Evolutionary conservation across 2,113 vertebrate genomes (phyloP).

Genomic region (Nothobranchius furzeri): DNA sequence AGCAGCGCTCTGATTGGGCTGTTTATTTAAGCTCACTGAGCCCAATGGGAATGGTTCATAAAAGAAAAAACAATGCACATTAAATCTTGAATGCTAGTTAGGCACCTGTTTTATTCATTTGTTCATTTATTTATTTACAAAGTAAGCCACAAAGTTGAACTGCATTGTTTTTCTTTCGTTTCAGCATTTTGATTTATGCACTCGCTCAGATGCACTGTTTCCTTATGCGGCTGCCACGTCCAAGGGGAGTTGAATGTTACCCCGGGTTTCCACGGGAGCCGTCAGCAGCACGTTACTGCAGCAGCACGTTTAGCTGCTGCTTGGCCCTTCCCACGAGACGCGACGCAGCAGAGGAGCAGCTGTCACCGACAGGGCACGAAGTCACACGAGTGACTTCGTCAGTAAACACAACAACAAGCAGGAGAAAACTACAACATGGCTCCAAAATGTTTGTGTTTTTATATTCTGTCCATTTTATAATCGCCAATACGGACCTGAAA

Average conservation of each 20-base stretch:
- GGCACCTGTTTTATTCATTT: conserved; percentile 23
- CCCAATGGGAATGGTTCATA: conserved; percentile 27
- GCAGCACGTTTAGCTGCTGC: too few species aligned
- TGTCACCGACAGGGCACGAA: too few species aligned
- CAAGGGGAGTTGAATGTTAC: conserved; percentile 53
- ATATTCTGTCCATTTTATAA: too few species aligned
- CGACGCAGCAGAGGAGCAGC: too few species aligned
- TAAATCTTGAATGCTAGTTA: conserved; percentile 6
- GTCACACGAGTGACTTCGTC: too few species aligned
- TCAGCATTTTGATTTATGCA: conserved; percentile 49
- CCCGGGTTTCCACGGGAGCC: too few species aligned
- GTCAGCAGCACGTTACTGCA: too few species aligned
- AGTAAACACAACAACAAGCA: too few species aligned
- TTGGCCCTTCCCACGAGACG: too few species aligned
- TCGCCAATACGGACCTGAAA: too few species aligned
- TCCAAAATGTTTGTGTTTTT: too few species aligned
- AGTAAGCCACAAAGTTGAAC: conserved; percentile 21
- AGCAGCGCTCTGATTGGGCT: conserved; percentile 40
- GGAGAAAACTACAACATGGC: too few species aligned
- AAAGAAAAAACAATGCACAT: not conserved
- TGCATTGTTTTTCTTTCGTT: conserved; percentile 51
- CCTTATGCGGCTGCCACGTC: conserved; percentile 44
- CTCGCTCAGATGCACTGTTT: conserved; percentile 48
- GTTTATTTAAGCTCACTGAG: conserved; percentile 48
- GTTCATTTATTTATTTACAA: not conserved